Conservation (phyloP, 2,888 invertebrate genomes). For the Thysanoteuthis rhombus region DNA sequence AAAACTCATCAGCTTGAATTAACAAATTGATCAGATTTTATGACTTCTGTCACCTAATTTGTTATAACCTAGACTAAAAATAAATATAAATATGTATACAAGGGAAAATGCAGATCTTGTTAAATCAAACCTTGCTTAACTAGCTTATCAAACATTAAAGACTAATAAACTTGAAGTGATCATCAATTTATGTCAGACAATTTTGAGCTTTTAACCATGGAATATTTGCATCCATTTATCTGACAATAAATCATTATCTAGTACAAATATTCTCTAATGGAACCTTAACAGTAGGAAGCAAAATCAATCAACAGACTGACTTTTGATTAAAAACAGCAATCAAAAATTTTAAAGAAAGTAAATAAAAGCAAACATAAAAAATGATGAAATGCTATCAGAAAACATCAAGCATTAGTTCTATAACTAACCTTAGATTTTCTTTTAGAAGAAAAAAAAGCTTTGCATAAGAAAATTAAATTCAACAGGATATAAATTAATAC, state of each 20-base stretch:
- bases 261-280: background rate
- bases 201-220: no score
- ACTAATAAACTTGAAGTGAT: no score
- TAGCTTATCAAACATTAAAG: no score
- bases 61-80: no score
- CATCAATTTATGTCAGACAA: no score
- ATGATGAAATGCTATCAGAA: background rate
- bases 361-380: background rate
- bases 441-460: background rate
- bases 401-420: background rate
- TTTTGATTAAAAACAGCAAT: background rate
- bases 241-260: background rate
- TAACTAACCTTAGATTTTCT: background rate
- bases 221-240: background rate
- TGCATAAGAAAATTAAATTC: background rate
- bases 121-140: no score
- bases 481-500: background rate
- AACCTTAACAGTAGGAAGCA: background rate
- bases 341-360: background rate
- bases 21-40: no score
- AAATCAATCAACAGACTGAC: background rate
- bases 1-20: no score
- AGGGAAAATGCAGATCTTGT: no score
- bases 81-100: no score
- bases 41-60: no score